Evolutionary conservation across 2,797 vertebrate species (phyloP).

Genomic region (Anguilla marmorata): DNA sequence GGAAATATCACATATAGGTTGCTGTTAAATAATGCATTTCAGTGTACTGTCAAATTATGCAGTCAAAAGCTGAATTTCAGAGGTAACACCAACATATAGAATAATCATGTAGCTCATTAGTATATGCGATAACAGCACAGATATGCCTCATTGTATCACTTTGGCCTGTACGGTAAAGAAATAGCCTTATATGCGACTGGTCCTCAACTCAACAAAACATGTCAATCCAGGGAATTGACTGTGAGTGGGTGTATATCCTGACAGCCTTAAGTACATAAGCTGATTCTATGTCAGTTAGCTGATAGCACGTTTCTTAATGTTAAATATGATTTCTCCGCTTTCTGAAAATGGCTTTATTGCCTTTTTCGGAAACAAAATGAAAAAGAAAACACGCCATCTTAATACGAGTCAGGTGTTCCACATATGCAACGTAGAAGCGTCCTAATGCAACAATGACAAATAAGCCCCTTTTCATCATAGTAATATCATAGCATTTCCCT

Average conservation of each 20-base stretch:
- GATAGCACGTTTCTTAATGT: constrained; percentile 31
- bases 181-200: neutral
- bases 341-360: constrained; percentile 53
- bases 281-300: constrained; percentile 6
- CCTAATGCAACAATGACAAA: constrained; percentile 60
- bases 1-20: constrained; percentile 1
- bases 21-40: constrained; percentile 15
- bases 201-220: neutral
- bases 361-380: constrained; percentile 44
- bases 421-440: constrained; percentile 62
- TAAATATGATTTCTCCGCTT: constrained; percentile 42
- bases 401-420: constrained; percentile 62
- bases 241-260: constrained; percentile 4
- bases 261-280: constrained; percentile 14
- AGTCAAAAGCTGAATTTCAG: neutral
- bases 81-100: neutral
- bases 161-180: neutral
- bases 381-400: constrained; percentile 51
- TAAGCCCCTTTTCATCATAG: constrained; percentile 43
- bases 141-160: neutral
- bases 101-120: neutral
- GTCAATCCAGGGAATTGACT: neutral
- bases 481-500: neutral
- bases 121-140: neutral
- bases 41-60: constrained; percentile 10